A percentile compares a stretch with the other conserved stretches of the same genome.
Conservation (phyloP, 2,797 vertebrate species). For the Rhabdomys pumilio region DNA sequence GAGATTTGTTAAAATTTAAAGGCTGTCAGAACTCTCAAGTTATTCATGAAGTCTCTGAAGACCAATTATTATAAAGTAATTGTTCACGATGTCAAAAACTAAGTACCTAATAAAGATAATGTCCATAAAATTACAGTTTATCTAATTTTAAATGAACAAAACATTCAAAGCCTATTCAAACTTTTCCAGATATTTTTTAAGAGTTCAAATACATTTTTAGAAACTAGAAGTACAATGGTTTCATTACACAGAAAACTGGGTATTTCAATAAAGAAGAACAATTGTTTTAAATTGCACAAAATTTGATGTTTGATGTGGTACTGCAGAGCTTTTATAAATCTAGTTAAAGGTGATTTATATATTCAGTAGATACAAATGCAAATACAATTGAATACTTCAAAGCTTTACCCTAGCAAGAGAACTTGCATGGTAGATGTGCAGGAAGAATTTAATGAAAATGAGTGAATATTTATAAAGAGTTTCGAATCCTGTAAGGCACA, state of each 20-base stretch:
- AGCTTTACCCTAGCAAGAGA: not conserved
- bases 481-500: not conserved
- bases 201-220: constrained; percentile 22
- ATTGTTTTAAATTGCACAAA: not conserved
- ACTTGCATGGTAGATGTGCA: not conserved
- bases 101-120: constrained; percentile 67
- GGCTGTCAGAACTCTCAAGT: not conserved
- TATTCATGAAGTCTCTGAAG: constrained; percentile 55
- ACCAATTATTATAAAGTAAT: constrained; percentile 75
- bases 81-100: constrained; percentile 64
- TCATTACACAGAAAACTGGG: not conserved
- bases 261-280: not conserved
- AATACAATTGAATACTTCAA: not conserved
- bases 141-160: constrained; percentile 68
- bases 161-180: constrained; percentile 53
- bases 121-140: constrained; percentile 59
- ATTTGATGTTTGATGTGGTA: not conserved
- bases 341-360: not conserved
- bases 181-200: constrained; percentile 32
- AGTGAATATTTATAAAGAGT: not conserved
- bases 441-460: not conserved
- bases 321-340: not conserved
- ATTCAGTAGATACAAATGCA: constrained; percentile 1
- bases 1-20: constrained; percentile 64
- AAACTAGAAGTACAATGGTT: not conserved